Conservation (phyloP, 1,140 invertebrate species). For the Drosophila insularis region DNA sequence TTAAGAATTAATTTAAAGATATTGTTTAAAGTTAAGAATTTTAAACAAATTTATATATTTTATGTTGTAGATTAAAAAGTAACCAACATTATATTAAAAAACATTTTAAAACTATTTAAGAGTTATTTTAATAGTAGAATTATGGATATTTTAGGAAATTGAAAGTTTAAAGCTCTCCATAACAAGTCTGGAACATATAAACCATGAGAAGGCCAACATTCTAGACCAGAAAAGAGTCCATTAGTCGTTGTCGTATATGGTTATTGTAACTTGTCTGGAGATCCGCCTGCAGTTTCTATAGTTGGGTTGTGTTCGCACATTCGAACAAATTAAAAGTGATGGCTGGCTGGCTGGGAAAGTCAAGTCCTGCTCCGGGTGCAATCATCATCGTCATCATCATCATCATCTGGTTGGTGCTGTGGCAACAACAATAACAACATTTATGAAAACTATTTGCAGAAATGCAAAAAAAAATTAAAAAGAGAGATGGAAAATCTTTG, state of each 20-base stretch:
- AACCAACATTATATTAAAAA: too few relatives aligned
- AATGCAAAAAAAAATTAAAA: conserved; percentile 31
- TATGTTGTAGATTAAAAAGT: too few relatives aligned
- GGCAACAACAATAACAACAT: conserved; percentile 25
- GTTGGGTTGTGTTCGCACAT: conserved; percentile 17
- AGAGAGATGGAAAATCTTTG: conserved; percentile 20
- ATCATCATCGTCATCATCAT: conserved; percentile 29
- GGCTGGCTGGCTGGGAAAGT: conserved; percentile 21
- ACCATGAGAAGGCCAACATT: background rate
- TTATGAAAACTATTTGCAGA: conserved; percentile 73
- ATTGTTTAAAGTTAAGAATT: too few relatives aligned
- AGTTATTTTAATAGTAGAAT: too few relatives aligned
- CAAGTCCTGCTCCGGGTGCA: conserved; percentile 4
- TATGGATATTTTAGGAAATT: too few relatives aligned
- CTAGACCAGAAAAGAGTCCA: background rate
- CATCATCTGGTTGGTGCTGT: conserved; percentile 4
- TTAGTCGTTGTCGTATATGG: background rate
- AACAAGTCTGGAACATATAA: background rate
- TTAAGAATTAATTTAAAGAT: too few relatives aligned
- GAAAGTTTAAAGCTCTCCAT: too few relatives aligned
- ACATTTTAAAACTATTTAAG: too few relatives aligned
- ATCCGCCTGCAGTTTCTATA: conserved; percentile 22
- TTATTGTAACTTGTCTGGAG: conserved; percentile 22
- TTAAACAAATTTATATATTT: too few relatives aligned
- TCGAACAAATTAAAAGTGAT: conserved; percentile 63